These are phyloP conservation scores for Melieria crassipennis DNA, from an alignment of 2,888 invertebrate species.

Conservation along the genomic window DNA sequence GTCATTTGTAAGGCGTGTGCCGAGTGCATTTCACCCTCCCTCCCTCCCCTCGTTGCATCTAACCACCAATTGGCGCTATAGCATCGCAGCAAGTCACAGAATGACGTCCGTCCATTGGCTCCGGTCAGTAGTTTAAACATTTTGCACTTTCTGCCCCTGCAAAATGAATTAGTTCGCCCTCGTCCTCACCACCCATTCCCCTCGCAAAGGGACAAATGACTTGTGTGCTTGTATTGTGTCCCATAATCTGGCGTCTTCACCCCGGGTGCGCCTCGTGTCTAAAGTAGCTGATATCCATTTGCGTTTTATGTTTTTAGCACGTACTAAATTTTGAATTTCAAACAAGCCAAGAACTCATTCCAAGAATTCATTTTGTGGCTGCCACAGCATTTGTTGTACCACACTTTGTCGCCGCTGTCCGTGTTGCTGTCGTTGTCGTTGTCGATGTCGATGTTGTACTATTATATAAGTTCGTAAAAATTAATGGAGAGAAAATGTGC, in stretches of 20 bases:
- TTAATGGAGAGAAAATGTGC: constrained; percentile 31
- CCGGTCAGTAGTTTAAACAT: too few relatives aligned
- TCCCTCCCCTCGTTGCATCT: too few relatives aligned
- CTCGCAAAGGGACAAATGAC: not conserved
- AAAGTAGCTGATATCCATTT: constrained; percentile 45
- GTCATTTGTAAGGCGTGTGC: too few relatives aligned
- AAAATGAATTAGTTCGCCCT: too few relatives aligned
- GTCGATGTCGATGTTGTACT: not conserved
- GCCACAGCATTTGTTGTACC: not conserved
- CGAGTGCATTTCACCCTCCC: too few relatives aligned
- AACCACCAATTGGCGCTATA: too few relatives aligned
- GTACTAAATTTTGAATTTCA: constrained; percentile 32
- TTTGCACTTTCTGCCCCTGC: too few relatives aligned
- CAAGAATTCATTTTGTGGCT: not conserved
- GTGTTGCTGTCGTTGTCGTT: not conserved
- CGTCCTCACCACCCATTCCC: not conserved
- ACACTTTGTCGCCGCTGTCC: not conserved
- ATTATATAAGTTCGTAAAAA: constrained; percentile 13
- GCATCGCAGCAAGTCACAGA: too few relatives aligned
- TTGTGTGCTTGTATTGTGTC: not conserved
- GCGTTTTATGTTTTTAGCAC: constrained; percentile 51
- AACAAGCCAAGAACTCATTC: too few relatives aligned
- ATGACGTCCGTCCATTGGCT: too few relatives aligned
- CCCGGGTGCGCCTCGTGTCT: constrained; percentile 24
- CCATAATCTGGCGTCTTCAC: constrained; percentile 4